A percentile compares a stretch with the other conserved stretches of the same genome.
Conservation (phyloP, 2,797 vertebrate genomes). For the Brachyrhaphis roseni region DNA sequence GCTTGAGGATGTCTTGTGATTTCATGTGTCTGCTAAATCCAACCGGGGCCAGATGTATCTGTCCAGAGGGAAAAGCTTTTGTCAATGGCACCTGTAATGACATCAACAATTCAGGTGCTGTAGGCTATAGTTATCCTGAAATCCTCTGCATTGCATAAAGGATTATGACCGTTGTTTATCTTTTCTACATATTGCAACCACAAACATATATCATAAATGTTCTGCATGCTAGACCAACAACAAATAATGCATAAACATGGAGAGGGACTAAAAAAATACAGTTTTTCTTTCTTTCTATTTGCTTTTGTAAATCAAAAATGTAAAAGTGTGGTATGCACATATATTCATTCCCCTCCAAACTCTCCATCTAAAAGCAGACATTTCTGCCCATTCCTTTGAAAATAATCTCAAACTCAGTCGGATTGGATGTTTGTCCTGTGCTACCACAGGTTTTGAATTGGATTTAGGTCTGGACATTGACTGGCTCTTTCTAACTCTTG, state of each 20-base stretch:
- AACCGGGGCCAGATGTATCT: constrained; percentile 90
- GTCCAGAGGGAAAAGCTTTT: constrained; percentile 93
- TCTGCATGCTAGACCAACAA: background rate
- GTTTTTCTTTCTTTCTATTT: background rate
- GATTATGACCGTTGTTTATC: background rate
- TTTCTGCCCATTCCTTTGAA: background rate
- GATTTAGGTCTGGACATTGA: background rate
- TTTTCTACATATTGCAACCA: background rate
- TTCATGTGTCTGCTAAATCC: constrained; percentile 98
- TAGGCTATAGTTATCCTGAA: background rate
- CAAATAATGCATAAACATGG: background rate
- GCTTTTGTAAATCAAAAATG: background rate
- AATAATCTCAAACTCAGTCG: background rate
- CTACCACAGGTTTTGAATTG: background rate
- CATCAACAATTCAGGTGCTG: constrained; percentile 85
- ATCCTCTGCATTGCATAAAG: background rate
- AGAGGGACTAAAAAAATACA: background rate
- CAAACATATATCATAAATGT: background rate
- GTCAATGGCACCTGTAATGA: constrained; percentile 93
- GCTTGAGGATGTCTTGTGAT: constrained; percentile 89
- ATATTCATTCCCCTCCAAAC: background rate
- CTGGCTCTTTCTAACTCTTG: background rate
- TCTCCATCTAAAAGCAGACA: no score
- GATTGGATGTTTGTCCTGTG: background rate
- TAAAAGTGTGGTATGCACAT: background rate